These are phyloP conservation scores for Myathropa florea DNA, from an alignment of 2,888 invertebrate species.

Conservation along the genomic window DNA sequence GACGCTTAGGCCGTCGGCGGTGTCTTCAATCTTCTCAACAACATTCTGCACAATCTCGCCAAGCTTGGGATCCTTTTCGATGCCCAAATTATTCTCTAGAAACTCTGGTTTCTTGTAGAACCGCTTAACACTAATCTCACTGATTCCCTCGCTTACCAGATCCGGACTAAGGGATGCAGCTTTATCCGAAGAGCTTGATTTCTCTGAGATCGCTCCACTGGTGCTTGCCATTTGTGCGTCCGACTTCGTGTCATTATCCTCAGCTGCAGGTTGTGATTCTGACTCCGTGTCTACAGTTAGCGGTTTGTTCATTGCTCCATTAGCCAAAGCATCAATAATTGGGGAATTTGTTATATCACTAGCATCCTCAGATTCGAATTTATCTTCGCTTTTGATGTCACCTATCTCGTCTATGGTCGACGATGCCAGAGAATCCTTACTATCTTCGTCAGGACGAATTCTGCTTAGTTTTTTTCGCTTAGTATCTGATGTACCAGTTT, in stretches of 20 bases:
- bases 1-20: constrained; percentile 33
- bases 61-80: constrained; percentile 80
- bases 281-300: constrained; percentile 45
- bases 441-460: constrained; percentile 76
- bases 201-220: constrained; percentile 31
- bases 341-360: constrained; percentile 42
- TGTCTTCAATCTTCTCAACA: constrained; percentile 40
- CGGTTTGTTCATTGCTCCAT: constrained; percentile 33
- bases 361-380: constrained; percentile 73
- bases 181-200: constrained; percentile 72
- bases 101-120: constrained; percentile 81
- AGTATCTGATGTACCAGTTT: constrained; percentile 58
- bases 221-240: constrained; percentile 22
- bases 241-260: constrained; percentile 24
- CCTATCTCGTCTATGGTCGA: constrained; percentile 76
- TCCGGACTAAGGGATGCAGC: constrained; percentile 79
- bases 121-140: constrained; percentile 80
- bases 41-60: constrained; percentile 79
- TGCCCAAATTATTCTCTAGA: constrained; percentile 80
- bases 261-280: constrained; percentile 36
- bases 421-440: constrained; percentile 78
- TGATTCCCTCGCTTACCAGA: constrained; percentile 79
- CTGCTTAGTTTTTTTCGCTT: constrained; percentile 49
- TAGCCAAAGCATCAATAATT: constrained; percentile 19
- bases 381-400: constrained; percentile 75